Evolutionary conservation across 2,888 invertebrate species (phyloP).

Genomic region (Morpho deidamia): DNA sequence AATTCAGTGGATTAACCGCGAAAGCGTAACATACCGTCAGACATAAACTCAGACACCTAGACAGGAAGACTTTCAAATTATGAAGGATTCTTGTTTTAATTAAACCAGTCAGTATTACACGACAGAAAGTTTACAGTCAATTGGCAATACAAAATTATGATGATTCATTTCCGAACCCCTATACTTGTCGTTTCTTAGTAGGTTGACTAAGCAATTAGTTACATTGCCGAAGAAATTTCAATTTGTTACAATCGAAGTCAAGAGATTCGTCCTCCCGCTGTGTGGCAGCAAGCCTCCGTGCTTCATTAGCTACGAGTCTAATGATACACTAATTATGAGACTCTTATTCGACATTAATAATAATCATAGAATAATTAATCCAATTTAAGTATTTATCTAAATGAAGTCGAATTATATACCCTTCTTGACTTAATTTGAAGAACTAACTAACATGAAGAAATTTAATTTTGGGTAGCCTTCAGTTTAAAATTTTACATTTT

Average conservation of each 20-base stretch:
- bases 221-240: slow-evolving; percentile 59
- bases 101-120: background rate
- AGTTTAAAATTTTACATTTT: too few species aligned
- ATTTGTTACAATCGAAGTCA: slow-evolving; percentile 68
- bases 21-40: too few species aligned
- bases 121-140: background rate
- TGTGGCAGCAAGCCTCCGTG: slow-evolving; percentile 42
- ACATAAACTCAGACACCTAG: too few species aligned
- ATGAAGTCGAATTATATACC: too few species aligned
- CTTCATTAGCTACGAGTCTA: slow-evolving; percentile 62
- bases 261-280: slow-evolving; percentile 40
- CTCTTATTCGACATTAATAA: slow-evolving; percentile 48
- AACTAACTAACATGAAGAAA: too few species aligned
- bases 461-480: too few species aligned
- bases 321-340: slow-evolving; percentile 69
- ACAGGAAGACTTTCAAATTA: too few species aligned
- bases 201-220: slow-evolving; percentile 39
- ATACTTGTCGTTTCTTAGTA: slow-evolving; percentile 39
- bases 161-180: slow-evolving; percentile 53
- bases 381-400: too few species aligned
- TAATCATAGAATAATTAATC: too few species aligned
- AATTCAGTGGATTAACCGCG: too few species aligned
- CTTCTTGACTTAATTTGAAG: too few species aligned
- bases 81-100: too few species aligned
- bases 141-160: slow-evolving; percentile 29